Evolutionary conservation across 2,888 invertebrate genomes (phyloP), one percentile per base, ranked within the genome.

Genomic region (Calliopum simillimum): DNA sequence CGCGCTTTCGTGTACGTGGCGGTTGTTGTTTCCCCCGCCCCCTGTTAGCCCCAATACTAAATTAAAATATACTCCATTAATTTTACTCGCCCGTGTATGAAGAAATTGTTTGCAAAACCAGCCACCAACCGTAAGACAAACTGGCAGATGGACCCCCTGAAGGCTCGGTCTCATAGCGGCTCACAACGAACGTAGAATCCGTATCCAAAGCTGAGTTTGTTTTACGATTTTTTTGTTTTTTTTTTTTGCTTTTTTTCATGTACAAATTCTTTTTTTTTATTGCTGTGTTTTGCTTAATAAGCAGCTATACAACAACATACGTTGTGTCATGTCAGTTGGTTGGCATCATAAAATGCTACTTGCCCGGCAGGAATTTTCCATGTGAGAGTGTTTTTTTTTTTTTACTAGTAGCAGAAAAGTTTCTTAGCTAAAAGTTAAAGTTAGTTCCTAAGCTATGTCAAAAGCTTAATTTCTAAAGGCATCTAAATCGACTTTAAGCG

Each of bases 121-220:
- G 21, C 51, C 2, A 51, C 51, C 8, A 5, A 49, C 25, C 55
- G 43, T 33, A 51, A 66, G 46, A 58, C 55, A 70, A 66, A 65
- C 58, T 56, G 51, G 68, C 65, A 47, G 43, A 62, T 68, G 65
- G 72, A 73, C 70, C 70, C 68, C 70, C 72, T 55, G 61, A 71
- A 69, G 71, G 49, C 56, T 62, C 44, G 12, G 49, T 14, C 16
- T 56, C n/a, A 49, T 19, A n/a, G 12, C 59, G 55, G 44, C 14
- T 62, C 55, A 44, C 23, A 21, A 43, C 49, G 47, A 25, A 51
- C 19, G 46, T 47, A 25, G 62, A 21, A 25, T 64, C 12, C 33
- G 14, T 14, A n/a, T 4, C 44, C 44, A 19, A 13, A 23, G 16
- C 4, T 47, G 56, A 65, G 65, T 62, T 43, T 64, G 61, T 65